phyloP scores from a whole-genome alignment of 1,140 invertebrate species.

The Macrocentrus cingulum region DNA sequence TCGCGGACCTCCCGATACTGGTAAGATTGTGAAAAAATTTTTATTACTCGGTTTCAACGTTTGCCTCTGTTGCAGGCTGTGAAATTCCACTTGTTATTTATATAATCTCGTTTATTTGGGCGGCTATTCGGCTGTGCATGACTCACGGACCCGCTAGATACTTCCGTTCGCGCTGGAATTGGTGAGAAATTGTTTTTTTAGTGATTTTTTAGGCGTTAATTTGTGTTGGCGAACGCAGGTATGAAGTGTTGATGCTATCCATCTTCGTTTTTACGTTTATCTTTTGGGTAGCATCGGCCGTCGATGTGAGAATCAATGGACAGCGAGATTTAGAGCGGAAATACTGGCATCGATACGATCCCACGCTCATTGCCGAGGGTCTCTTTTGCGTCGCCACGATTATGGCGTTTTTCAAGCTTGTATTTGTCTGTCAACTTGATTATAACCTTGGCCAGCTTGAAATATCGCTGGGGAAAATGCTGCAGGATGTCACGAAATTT shows the following conservation, averaged over 20 bases:
- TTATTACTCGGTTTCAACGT: constrained; percentile 52
- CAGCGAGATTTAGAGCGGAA: constrained; percentile 62
- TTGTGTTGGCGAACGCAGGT: too few species aligned
- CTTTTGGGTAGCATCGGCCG: constrained; percentile 58
- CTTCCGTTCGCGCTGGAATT: constrained; percentile 60
- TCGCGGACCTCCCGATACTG: constrained; percentile 60
- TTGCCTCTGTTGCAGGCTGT: constrained; percentile 44
- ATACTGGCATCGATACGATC: constrained; percentile 72
- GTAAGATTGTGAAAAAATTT: constrained; percentile 29
- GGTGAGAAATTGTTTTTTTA: too few species aligned
- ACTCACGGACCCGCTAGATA: constrained; percentile 58
- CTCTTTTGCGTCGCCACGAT: constrained; percentile 73
- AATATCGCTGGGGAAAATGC: constrained; percentile 65
- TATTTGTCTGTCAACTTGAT: constrained; percentile 63
- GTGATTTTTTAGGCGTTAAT: too few species aligned
- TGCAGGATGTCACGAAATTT: constrained; percentile 62
- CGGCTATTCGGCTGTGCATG: constrained; percentile 56
- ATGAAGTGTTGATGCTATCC: constrained; percentile 52
- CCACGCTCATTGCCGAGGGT: constrained; percentile 71
- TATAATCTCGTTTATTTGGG: constrained; percentile 54
- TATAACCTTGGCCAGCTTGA: constrained; percentile 63
- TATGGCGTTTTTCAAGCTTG: constrained; percentile 66
- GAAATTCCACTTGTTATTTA: constrained; percentile 55
- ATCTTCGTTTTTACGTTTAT: constrained; percentile 58
- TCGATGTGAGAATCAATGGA: constrained; percentile 52